Base-by-base conservation (phyloP, 2,888 invertebrate species). In the Papilio elwesi region DNA sequence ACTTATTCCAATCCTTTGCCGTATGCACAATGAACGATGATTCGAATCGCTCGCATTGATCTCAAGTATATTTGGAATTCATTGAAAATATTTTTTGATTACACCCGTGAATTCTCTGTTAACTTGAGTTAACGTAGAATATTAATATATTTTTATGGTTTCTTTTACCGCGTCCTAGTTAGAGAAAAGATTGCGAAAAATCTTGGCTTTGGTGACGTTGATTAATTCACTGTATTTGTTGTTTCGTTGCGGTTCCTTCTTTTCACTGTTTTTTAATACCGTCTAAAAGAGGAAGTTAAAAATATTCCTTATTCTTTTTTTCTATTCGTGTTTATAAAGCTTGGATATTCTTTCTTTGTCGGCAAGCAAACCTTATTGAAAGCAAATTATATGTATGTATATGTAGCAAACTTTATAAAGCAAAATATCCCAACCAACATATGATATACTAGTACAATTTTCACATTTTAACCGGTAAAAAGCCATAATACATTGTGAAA, bases 211-310 rank as follows among this genome's bases (percentile, higher is more conserved):
- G 57, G 68, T 53, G 73, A 73, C 73, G 68, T 68, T 73, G 73
- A 73, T 73, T 73, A 73, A 69, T 73, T 55, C 64, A 47, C 68
- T 65, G 73, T 68, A 73, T 73, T 73, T 69, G 68, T 73, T 73
- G 72, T 72, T 68, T 64, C 68, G 48, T 63, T 55, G 62, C 63
- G 68, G 57, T 66, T 62, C 47, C 38, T 51, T 64, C 53, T 68
- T 72, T 55, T 26, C 49, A 67, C 43, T 67, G 67, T 53, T 63
- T 52, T 70, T 52, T 63, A 43, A 43, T 12, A 62, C n/a, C 13
- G 13, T 12, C 62, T 53, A 15, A 53, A 51, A 38, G 38, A 38
- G 52, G 43, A 52, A 53, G 52, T 66, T 66, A 49, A 66, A 49
- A 51, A 38, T 52, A 66, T 38, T 52, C 43, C 66, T 66, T 53